Base-by-base conservation (phyloP, 2,797 vertebrate genomes). In the Perodicticus potto region DNA sequence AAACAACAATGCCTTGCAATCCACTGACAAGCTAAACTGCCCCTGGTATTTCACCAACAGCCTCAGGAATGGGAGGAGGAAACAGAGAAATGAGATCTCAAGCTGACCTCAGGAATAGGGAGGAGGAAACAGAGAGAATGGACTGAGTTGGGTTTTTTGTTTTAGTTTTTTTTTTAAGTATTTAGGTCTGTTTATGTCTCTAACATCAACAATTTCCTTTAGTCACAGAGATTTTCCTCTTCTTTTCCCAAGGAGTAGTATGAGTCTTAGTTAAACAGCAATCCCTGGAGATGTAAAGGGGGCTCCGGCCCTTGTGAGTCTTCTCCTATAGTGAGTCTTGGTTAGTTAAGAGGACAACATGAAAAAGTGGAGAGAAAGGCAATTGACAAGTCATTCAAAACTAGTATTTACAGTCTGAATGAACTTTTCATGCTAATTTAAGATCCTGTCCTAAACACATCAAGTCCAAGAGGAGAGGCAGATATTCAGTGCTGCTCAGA, bases 381-480 rank as follows among this genome's bases (percentile, higher is more conserved):
- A 73, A 82, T 45, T 43, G 65, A 20, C 40, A 86, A 95, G 40
- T 89, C 63, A 70, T 88, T 96, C 22, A 76, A 90, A 96, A 90
- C 29, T 76, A 49, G 76, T 11, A 16, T 59, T 89, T 90, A 43
- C 25, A 29, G 34, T 93, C 23, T 72, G 59, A 89, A 61, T 59
- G 40, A 93, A 80, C 45, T 84, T 95, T 76, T 55, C 55, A 86
- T 82, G 82, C 40, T 76, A 37, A 72, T 70, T 92, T 82, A 72
- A 85, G 84, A 86, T 76, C 59, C 74, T 37, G 17, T 84, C 25
- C 88, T 76, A 78, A 94, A 63, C 25, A 74, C 32, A 83, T 55
- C 19, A 37, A 90, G 45, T 55, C n/a, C 43, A 67, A 25, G 55
- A n/a, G 53, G 80, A 22, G 12, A 67, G 12, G 32, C 29, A 61